Evolutionary conservation across 1,140 invertebrate species (phyloP), one percentile per base, ranked within the genome.

Genomic region (Tigriopus japonicus): DNA sequence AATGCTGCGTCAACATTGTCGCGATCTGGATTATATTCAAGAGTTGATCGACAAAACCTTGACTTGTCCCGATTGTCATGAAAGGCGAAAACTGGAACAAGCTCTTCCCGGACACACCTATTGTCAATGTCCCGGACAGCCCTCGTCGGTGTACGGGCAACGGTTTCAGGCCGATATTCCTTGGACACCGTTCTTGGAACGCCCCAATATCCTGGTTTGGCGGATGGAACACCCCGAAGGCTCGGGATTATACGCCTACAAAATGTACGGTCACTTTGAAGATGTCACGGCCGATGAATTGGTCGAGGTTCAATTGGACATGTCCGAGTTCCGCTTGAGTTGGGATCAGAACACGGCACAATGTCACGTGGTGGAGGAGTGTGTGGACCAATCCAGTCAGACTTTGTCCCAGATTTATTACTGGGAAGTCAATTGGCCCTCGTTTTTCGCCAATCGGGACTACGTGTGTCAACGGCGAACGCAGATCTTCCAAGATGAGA

Each of bases 341-440:
- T 59, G 58, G 58, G 58, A 59, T 28, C 43, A n/a, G 5, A 21
- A 14, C 58, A 59, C 58, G 14, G 58, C 42, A 5, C 13, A 59
- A 21, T 59, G 58, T 28, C 19, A 21, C 5, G 24, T 49, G 43
- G 15, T 58, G 5, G 15, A 58, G n/a, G 28, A 42, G n/a, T 40
- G 15, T n/a, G 24, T 17, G 14, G 42, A 17, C n/a, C 14, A 42
- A 7, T 2, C 23, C 42, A 6, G 5, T 15, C n/a, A 23, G n/a
- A 40, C 41, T 23, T 15, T 19, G n/a, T 14, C 23, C 17, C 28
- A 59, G 17, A 28, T 59, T 10, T 59, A 59, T 28, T 59, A 59
- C 42, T 59, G 58, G 58, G 58, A 59, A 23, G 58, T 59, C 17
- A 49, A n/a, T 5, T 59, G 58, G 58, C 58, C 58, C 9, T 49